Evolutionary conservation across 2,797 vertebrate species (phyloP), one percentile per base, ranked within the genome.

Genomic region (Trachops cirrhosus): DNA sequence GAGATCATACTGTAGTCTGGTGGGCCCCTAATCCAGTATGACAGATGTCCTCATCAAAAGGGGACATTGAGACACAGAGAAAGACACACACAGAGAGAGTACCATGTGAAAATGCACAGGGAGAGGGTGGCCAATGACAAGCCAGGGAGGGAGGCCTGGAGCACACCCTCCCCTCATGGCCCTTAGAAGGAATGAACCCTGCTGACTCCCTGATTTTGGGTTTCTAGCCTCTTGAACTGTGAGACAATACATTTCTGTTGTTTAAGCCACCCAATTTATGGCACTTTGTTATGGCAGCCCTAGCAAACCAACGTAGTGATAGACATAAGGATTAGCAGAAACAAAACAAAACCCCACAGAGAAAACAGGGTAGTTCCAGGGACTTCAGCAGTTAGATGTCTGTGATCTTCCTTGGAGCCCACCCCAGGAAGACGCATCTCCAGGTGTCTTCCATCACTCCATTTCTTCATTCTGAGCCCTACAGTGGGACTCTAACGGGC

Each of bases 401-500:
- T 44, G 3, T 41, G 50, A 9, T 84, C 50, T 29, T 39, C 8
- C 24, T 34, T 52, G 16, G 44, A 37, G 46, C 29, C 11, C 1
- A 0, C 32, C 9, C 0, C 3, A 5, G 64, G 50, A 80, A 74
- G 50, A n/a, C 21, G 24, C 2, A 52, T 34, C 15, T 64, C 24
- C 29, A 18, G 1, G 14, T 19, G 5, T 48, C 32, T 67, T 34
- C n/a, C 12, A 0, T 19, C 34, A 9, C 22, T 71, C 29, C 5
- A 4, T 9, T 12, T 80, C 50, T 44, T 73, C 26, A 8, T 34
- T 57, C 19, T 44, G n/a, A 22, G 50, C 44, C 59, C 22, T 18
- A 16, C 1, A 6, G n/a, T 0, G 16, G 70, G 12, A 52, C 1
- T 79, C 15, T 32, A 1, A 48, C 5, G 8, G 26, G 2, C 9